Evolutionary conservation across 2,797 vertebrate genomes (phyloP).

Genomic region (Mastacembelus armatus): DNA sequence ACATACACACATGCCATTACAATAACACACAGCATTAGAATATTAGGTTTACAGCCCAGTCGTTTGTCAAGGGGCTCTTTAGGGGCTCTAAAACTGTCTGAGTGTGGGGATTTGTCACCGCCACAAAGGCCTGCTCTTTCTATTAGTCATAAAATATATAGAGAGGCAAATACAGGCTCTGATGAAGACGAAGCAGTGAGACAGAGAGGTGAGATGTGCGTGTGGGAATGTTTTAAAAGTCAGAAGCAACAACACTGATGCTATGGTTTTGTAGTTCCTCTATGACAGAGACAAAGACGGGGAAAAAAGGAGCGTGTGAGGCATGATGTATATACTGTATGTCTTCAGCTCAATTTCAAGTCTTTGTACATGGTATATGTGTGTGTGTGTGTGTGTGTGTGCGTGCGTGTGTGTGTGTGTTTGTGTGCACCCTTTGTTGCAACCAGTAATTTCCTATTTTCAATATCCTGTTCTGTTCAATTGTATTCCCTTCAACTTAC

Average conservation of each 20-base stretch:
- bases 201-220: slow-evolving; percentile 35
- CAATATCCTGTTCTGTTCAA: slow-evolving; percentile 70
- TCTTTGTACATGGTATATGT: slow-evolving; percentile 11
- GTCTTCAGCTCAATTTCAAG: slow-evolving; percentile 36
- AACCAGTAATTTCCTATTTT: slow-evolving; percentile 70
- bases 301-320: neutral
- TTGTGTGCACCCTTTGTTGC: slow-evolving; percentile 49
- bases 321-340: slow-evolving; percentile 23
- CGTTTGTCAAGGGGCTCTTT: slow-evolving; percentile 91
- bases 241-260: slow-evolving; percentile 21
- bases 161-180: slow-evolving; percentile 78
- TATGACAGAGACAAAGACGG: slow-evolving; percentile 30
- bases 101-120: slow-evolving; percentile 90
- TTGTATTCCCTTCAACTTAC: slow-evolving; percentile 63
- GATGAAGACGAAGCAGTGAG: slow-evolving; percentile 63
- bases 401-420: slow-evolving; percentile 11
- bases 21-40: slow-evolving; percentile 87
- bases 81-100: slow-evolving; percentile 94
- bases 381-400: slow-evolving; percentile 4
- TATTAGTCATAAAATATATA: slow-evolving; percentile 93
- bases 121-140: slow-evolving; percentile 88
- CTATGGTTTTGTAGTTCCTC: slow-evolving; percentile 75
- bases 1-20: slow-evolving; percentile 54
- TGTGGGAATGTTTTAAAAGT: slow-evolving; percentile 21
- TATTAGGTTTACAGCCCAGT: slow-evolving; percentile 91